Conservation (phyloP, 2,888 invertebrate genomes). For the Morpho achilles region DNA sequence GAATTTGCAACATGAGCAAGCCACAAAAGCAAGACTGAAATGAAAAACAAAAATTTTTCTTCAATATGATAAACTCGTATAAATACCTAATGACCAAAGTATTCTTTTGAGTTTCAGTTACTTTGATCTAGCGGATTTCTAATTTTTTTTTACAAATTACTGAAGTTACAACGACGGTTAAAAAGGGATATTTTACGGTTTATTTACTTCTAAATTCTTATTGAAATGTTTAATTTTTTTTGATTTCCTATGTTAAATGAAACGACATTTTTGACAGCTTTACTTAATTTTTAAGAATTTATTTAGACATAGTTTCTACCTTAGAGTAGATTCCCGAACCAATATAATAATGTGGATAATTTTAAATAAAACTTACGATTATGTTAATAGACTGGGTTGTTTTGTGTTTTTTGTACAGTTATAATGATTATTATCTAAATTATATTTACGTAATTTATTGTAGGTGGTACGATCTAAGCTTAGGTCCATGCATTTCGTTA, state of each 20-base stretch:
- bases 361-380: constrained; percentile 23
- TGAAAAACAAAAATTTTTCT: too few relatives aligned
- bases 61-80: too few relatives aligned
- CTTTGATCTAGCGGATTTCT: too few relatives aligned
- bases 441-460: constrained; percentile 78
- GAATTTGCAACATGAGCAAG: too few relatives aligned
- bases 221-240: constrained; percentile 5
- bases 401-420: constrained; percentile 62
- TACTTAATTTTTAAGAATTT: constrained; percentile 62
- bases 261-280: constrained; percentile 53
- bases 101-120: too few relatives aligned
- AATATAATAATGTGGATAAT: constrained; percentile 30
- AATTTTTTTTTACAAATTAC: too few relatives aligned
- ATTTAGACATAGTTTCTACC: constrained; percentile 33
- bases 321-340: constrained; percentile 19
- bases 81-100: too few relatives aligned
- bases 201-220: not conserved
- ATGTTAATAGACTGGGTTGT: constrained; percentile 32
- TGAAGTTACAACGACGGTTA: too few relatives aligned
- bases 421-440: constrained; percentile 65
- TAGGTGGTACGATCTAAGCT: constrained; percentile 55
- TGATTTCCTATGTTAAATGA: constrained; percentile 15
- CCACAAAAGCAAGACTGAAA: too few relatives aligned
- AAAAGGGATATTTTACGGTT: constrained; percentile 7
- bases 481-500: constrained; percentile 73